These are phyloP conservation scores for Isichthys henryi DNA, from an alignment of 2,113 vertebrate species.

Conservation along the genomic window DNA sequence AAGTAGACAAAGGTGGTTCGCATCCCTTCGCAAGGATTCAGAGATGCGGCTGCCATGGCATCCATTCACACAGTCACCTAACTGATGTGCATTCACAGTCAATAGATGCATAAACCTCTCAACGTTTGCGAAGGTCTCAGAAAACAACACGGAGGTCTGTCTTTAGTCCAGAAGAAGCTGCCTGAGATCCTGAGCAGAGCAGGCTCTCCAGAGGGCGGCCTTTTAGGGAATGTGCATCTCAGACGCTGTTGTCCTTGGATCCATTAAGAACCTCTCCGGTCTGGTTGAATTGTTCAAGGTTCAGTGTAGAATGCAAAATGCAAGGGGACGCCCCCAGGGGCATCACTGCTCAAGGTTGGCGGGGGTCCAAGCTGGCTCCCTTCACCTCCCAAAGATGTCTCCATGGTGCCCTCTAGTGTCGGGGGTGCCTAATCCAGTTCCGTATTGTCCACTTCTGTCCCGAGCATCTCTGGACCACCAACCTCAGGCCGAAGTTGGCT, in stretches of 20 bases:
- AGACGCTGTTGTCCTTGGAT: not conserved
- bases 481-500: constrained; percentile 85
- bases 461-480: constrained; percentile 90
- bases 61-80: not conserved
- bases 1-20: not conserved
- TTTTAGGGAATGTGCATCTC: not conserved
- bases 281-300: not conserved
- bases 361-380: not conserved
- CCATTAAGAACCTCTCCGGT: not conserved
- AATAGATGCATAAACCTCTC: not conserved
- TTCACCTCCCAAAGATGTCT: not conserved
- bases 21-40: not conserved
- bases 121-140: not conserved
- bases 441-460: constrained; percentile 97
- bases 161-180: not conserved
- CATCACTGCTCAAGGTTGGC: not conserved
- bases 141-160: not conserved
- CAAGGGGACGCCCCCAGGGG: not conserved
- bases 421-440: constrained; percentile 86
- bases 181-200: not conserved
- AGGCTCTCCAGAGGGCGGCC: not conserved
- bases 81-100: not conserved
- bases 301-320: not conserved
- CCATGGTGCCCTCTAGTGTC: constrained; percentile 53
- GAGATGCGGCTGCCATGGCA: not conserved